Evolutionary conservation across 2,797 vertebrate species (phyloP).

Genomic region (Epinephelus awoara): DNA sequence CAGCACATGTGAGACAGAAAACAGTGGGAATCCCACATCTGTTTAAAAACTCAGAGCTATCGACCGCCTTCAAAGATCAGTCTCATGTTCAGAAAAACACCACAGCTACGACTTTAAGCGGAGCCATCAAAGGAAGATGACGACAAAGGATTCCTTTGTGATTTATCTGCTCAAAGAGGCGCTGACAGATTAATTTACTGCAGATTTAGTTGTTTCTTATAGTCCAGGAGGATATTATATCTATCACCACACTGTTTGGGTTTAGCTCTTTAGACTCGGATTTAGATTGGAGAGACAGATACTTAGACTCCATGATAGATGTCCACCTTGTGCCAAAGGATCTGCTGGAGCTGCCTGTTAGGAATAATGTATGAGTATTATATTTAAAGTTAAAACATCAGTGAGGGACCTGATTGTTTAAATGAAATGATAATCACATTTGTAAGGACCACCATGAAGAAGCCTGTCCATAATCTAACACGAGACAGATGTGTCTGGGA

Average conservation of each 20-base stretch:
- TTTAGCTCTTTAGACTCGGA: constrained; percentile 10
- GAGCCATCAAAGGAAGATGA: constrained; percentile 37
- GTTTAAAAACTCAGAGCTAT: constrained; percentile 48
- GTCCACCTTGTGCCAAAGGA: not conserved
- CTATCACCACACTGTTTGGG: not conserved
- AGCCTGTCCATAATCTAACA: constrained; percentile 5
- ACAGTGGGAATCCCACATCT: constrained; percentile 54
- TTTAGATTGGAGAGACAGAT: not conserved
- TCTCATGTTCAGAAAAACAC: constrained; percentile 35
- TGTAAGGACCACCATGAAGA: constrained; percentile 9
- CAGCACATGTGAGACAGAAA: constrained; percentile 14
- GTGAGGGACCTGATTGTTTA: not conserved
- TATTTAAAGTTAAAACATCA: not conserved
- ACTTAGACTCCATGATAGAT: not conserved
- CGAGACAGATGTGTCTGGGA: constrained; percentile 12
- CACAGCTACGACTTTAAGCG: constrained; percentile 30
- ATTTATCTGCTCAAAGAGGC: constrained; percentile 34
- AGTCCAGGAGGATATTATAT: constrained; percentile 24
- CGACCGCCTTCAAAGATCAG: constrained; percentile 55
- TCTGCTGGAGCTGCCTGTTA: not conserved
- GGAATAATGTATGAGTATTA: not conserved
- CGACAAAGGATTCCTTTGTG: constrained; percentile 12
- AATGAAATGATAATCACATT: constrained; percentile 13
- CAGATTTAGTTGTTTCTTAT: constrained; percentile 36
- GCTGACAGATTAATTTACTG: constrained; percentile 44